Base-by-base conservation (phyloP, 1,140 invertebrate genomes). In the Scaptomyza pallida region DNA sequence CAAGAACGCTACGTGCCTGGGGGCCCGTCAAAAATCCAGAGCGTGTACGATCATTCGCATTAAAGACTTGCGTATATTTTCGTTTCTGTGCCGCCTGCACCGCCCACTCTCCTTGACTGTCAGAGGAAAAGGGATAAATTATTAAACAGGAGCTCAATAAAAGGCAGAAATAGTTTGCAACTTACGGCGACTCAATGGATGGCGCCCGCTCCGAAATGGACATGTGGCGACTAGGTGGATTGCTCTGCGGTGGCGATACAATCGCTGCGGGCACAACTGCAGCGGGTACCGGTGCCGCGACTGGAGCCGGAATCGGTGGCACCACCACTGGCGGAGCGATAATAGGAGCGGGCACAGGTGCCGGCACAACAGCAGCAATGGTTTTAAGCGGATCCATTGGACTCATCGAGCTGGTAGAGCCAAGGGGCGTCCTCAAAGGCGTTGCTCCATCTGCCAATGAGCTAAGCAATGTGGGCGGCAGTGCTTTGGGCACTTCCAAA, bases 51-150 rank as follows among this genome's bases (percentile, higher is more conserved):
- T 99, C 98, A 68, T 96, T 96, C 1, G 95, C 95, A 92, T 99
- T 99, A 91, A 99, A 99, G 3, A 98, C 92, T 91, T 99, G 98
- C 8, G 97, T 98, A 90, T 98, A 99, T 91, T 98, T 98, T 43
- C 99, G 93, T 92, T 98, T 98, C 35, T 95, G 96, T 57, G 94
- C 94, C 86, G 98, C 97, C 12, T 97, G 97, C 57, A 99, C 95
- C 0, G 96, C 94, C 97, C 98, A 99, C 76, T 97, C 96, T 0
- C 92, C 90, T 77, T 92, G 90, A 16, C 92, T 93, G 45, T 35
- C n/a, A 17, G 19, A 1, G 5, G 19, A 1, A 26, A 26, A 26
- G 19, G 6, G 2, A 8, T 9, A 6, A 19, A 19, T 30, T n/a
- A n/a, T n/a, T n/a, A n/a, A 37, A 47, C 12, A 40, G 4, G 8